These are phyloP conservation scores for Invenusta paracnida DNA, from an alignment of 2,888 invertebrate species.

Conservation along the genomic window DNA sequence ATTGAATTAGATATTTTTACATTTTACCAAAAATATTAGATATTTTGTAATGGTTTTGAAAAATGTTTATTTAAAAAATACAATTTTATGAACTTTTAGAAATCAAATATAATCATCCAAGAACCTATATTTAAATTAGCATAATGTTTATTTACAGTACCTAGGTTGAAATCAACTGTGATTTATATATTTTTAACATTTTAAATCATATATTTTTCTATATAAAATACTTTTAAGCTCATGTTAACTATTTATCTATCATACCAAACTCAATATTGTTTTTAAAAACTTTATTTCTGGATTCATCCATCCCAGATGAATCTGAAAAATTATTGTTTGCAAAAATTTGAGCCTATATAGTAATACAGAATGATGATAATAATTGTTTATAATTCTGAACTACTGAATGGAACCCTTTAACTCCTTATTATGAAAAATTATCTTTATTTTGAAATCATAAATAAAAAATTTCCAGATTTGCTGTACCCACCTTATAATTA, in stretches of 20 bases:
- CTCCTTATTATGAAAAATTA: background rate
- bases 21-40: background rate
- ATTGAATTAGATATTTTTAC: background rate
- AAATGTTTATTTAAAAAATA: background rate
- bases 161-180: background rate
- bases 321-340: background rate
- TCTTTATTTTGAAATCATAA: background rate
- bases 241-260: too few relatives aligned
- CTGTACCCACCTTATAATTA: background rate
- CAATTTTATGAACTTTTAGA: background rate
- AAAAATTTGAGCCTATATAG: background rate
- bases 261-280: too few relatives aligned
- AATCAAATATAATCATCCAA: background rate
- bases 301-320: background rate
- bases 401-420: background rate
- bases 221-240: too few relatives aligned
- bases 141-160: background rate
- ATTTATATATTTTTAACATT: too few relatives aligned
- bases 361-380: background rate
- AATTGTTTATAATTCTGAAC: background rate
- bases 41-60: background rate
- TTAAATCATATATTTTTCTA: too few relatives aligned
- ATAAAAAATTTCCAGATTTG: background rate
- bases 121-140: background rate
- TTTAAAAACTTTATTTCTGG: background rate